A percentile compares a stretch with the other conserved stretches of the same genome.
phyloP scores from a whole-genome alignment of 2,888 invertebrate genomes.

The Trichopria drosophilae region DNA sequence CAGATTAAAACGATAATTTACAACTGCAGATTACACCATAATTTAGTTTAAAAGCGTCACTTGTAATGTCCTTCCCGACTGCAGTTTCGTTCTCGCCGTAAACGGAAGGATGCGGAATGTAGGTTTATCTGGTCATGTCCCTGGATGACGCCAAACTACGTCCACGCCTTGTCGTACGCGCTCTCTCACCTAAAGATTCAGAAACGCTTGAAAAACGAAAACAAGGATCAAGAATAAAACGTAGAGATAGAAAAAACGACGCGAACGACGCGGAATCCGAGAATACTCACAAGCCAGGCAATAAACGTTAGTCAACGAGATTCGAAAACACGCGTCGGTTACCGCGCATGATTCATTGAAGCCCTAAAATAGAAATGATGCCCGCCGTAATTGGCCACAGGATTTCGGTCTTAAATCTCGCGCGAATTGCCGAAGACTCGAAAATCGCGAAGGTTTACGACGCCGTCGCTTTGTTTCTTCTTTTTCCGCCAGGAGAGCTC shows the following conservation, averaged over 20 bases:
- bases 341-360: constrained; percentile 43
- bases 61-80: too few species aligned
- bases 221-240: constrained; percentile 10
- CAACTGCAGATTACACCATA: too few species aligned
- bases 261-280: constrained; percentile 32
- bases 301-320: constrained; percentile 44
- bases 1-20: too few species aligned
- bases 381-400: constrained; percentile 38
- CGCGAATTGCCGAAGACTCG: constrained; percentile 26
- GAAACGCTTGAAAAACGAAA: too few species aligned
- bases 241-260: constrained; percentile 18
- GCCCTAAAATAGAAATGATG: constrained; percentile 53
- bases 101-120: too few species aligned
- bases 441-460: constrained; percentile 29
- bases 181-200: too few species aligned
- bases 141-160: too few species aligned
- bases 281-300: constrained; percentile 32
- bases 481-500: constrained; percentile 7
- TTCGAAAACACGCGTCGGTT: constrained; percentile 28
- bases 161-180: too few species aligned
- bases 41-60: too few species aligned
- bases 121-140: too few species aligned
- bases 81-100: too few species aligned
- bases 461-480: constrained; percentile 15
- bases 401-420: constrained; percentile 40